These are phyloP conservation scores for Pyrocephalus nanus DNA, from an alignment of 2,797 vertebrate genomes.

Conservation along the genomic window DNA sequence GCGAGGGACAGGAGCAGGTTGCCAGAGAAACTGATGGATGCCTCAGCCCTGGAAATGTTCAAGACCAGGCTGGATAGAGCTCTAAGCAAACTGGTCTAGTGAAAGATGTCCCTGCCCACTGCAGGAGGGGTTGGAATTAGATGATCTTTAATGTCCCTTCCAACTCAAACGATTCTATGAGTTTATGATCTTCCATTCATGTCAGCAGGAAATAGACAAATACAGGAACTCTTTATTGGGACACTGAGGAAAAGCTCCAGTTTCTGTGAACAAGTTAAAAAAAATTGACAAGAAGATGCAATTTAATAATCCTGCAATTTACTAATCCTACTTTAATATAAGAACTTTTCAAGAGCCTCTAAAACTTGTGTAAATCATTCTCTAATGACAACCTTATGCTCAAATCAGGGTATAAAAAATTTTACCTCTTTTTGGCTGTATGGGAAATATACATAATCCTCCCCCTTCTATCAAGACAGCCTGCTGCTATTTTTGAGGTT, in stretches of 20 bases:
- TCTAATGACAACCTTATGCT: background rate
- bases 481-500: background rate
- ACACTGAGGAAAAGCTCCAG: background rate
- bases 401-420: background rate
- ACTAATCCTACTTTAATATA: background rate
- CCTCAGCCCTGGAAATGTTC: background rate
- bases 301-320: background rate
- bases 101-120: background rate
- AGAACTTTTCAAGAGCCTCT: background rate
- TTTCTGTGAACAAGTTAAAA: background rate
- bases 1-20: background rate
- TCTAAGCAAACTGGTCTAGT: background rate
- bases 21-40: background rate
- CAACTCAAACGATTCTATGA: background rate
- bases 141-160: background rate
- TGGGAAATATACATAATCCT: background rate
- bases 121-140: background rate
- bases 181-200: background rate
- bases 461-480: background rate
- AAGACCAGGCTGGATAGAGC: background rate
- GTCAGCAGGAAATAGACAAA: background rate
- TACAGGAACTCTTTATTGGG: background rate
- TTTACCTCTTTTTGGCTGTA: background rate
- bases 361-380: background rate
- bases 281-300: background rate